Base-by-base conservation (phyloP, 1,140 invertebrate genomes). In the Meteorus sp. region DNA sequence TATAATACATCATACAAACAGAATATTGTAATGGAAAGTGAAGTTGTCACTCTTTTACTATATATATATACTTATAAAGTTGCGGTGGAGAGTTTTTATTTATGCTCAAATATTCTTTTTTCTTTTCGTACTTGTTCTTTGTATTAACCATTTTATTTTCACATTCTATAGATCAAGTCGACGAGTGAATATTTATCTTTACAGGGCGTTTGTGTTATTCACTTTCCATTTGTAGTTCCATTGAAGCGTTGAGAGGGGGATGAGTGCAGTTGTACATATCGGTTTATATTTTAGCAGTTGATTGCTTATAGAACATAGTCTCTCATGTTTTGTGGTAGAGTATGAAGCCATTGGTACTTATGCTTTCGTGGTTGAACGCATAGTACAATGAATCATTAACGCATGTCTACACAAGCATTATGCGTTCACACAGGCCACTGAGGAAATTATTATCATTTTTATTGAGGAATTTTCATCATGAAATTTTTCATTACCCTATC, bases 341-440 rank as follows among this genome's bases (percentile, higher is more conserved):
- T 51, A 56, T 45, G 35, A 22, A n/a, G n/a, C n/a, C 55, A 15
- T 45, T 56, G 13, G 55, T 56, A 56, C 47, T 56, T 56, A 56
- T 44, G 44, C 47, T 56, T 56, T 56, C 48, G 55, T 44, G 55
- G 55, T 56, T 56, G 48, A 25, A 48, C 55, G 53, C 55, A 48
- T 17, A 20, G 44, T 56, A 43, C 39, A 45, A 56, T 56, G 41
- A 45, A 35, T 56, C 41, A 45, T 45, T 56, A 33, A 27, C 27
- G 47, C 27, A 39, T 51, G 17, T 29, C 15, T 33, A 44, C 25
- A 41, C 29, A 17, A 11, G 3, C 27, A 29, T 29, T 44, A 44
- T 44, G 25, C 19, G 25, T 43, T 19, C 11, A 43, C 6, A 19
- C 20, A 19, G 3, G 20, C 11, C 3, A 7, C 17, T 43, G 11